Evolutionary conservation across 92 coral and sea anemone genomes (phyloP).

Genomic region (Phymanthus crucifer): DNA sequence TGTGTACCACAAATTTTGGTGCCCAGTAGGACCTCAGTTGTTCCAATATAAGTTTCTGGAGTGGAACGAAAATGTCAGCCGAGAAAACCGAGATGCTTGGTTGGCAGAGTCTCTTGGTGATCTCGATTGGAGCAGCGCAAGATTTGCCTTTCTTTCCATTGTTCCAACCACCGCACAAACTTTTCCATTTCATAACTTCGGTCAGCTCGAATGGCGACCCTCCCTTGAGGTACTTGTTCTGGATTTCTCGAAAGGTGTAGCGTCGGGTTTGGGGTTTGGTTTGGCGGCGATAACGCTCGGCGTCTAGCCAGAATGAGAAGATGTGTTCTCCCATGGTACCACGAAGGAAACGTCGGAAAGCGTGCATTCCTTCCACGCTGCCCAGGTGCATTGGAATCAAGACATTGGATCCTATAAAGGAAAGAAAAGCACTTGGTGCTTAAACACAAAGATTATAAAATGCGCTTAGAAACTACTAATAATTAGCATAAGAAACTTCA

Average conservation of each 20-base stretch:
- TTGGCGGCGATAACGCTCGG: slow-evolving; percentile 80
- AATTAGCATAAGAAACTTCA: no score
- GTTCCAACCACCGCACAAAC: slow-evolving; percentile 60
- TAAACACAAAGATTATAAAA: neutral
- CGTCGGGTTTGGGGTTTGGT: slow-evolving; percentile 70
- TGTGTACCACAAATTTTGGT: slow-evolving; percentile 74
- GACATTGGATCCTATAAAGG: slow-evolving; percentile 10
- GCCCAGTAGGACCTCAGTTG: slow-evolving; percentile 82
- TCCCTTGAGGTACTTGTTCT: slow-evolving; percentile 74
- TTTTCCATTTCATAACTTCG: slow-evolving; percentile 76
- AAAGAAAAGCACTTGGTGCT: neutral
- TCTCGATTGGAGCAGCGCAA: slow-evolving; percentile 29
- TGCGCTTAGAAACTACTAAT: no score
- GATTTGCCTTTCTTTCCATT: slow-evolving; percentile 27
- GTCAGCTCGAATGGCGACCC: slow-evolving; percentile 87
- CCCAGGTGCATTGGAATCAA: slow-evolving; percentile 45
- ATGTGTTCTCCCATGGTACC: slow-evolving; percentile 76
- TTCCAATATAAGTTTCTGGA: slow-evolving; percentile 63
- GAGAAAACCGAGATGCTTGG: slow-evolving; percentile 73
- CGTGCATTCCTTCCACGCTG: slow-evolving; percentile 71
- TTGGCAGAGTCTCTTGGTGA: slow-evolving; percentile 41
- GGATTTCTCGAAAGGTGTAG: slow-evolving; percentile 84
- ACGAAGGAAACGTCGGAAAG: slow-evolving; percentile 68
- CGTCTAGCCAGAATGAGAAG: slow-evolving; percentile 83
- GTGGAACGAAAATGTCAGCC: slow-evolving; percentile 59